phyloP scores from a whole-genome alignment of 2,113 vertebrate species.

The Candoia aspera region DNA sequence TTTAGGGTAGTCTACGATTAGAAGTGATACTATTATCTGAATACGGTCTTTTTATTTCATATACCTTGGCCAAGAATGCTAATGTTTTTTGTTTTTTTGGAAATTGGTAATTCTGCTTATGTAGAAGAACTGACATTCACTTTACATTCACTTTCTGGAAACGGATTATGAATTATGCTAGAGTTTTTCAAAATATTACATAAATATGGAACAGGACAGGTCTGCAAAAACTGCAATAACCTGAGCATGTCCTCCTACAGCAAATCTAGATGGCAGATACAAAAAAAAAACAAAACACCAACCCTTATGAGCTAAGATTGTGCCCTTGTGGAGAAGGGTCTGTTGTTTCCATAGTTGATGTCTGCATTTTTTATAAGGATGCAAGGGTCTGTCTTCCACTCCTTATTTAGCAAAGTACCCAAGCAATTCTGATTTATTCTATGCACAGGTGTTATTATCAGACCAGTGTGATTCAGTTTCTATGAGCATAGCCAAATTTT shows the following conservation, averaged over 20 bases:
- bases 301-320: not conserved
- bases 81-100: not conserved
- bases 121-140: not conserved
- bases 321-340: not conserved
- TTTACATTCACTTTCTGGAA: conserved; percentile 13
- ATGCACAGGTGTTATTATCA: not conserved
- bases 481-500: not conserved
- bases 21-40: not conserved
- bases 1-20: not conserved
- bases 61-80: not conserved
- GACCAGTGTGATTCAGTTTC: not conserved
- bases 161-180: conserved; percentile 33
- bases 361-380: not conserved
- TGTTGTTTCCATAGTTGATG: not conserved
- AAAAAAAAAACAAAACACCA: too few species aligned
- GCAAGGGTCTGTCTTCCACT: not conserved
- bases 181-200: conserved; percentile 6
- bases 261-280: not conserved
- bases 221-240: not conserved
- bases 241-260: not conserved
- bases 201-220: conserved; percentile 6
- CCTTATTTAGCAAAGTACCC: not conserved
- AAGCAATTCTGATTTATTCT: not conserved
- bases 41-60: not conserved
- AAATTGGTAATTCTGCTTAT: not conserved